Evolutionary conservation across 1,140 invertebrate genomes (phyloP), one percentile per base, ranked within the genome.

Genomic region (Whitmania pigra): DNA sequence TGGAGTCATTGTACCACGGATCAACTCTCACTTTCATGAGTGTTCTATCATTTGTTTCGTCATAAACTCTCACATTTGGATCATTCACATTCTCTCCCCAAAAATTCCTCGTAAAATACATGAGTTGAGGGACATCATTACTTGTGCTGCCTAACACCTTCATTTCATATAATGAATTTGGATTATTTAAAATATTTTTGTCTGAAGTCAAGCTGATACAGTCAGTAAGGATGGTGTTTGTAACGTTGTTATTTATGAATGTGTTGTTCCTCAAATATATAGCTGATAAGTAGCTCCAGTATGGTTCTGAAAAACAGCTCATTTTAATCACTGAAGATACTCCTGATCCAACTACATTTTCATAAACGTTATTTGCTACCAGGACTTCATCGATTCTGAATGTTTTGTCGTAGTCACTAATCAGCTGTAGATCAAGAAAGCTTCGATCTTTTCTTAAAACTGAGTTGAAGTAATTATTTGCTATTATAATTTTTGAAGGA

Each of bases 1-100:
- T 31, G 53, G 49, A 6, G n/a, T 54, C 53, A 18, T 40, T 31
- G 69, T 53, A 70, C 69, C 69, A 70, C 9, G 69, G 69, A 53
- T 49, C 53, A 22, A 70, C 29, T 53, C 27, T 49, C 29, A 54
- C 49, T 49, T 36, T 22, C 25, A 53, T 27, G 15, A 70, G 43
- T 27, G 22, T 70, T 31, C 36, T n/a, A 36, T 70, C 69, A 53
- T 70, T 49, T 25, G 31, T 25, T 70, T 53, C n/a, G 13, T 70
- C 69, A 31, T 22, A 70, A 53, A 70, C 49, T 25, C 49, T 63
- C 1, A 63, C 22, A 63, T 31, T 63, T 31, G 57, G 57, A 31
- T 63, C 57, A 22, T 22, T 25, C 22, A 31, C 57, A 63, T 13
- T n/a, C 9, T 49, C 43, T 22, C 57, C 57, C 57, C 57, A 63